Conservation (phyloP, 2,113 vertebrate species). For the Urocynchramus pylzowi region DNA sequence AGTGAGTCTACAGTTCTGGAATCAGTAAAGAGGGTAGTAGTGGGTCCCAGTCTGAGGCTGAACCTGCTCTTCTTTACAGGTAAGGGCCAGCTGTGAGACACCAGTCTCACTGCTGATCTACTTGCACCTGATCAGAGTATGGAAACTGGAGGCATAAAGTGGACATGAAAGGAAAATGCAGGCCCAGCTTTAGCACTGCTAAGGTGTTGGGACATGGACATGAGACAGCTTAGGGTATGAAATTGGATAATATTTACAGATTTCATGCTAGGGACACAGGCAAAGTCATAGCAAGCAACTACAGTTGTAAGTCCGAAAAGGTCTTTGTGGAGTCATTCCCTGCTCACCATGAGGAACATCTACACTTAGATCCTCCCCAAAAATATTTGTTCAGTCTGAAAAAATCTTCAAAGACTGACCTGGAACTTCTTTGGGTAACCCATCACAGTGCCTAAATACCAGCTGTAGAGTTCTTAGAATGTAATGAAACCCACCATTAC, state of each 20-base stretch:
- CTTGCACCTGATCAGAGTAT: neutral
- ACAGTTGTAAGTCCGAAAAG: neutral
- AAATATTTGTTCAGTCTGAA: neutral
- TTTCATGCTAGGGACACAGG: neutral
- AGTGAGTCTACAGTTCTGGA: neutral
- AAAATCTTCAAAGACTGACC: neutral
- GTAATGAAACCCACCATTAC: neutral
- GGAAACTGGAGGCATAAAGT: neutral
- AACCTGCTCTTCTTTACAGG: neutral
- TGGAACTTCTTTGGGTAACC: neutral
- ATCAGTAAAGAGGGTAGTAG: neutral
- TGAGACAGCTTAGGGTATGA: neutral
- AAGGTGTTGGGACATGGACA: rapidly evolving
- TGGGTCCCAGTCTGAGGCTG: neutral
- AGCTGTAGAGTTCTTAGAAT: neutral
- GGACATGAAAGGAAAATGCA: neutral
- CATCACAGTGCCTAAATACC: neutral
- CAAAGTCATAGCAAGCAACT: neutral
- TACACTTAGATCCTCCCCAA: neutral
- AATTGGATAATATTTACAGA: neutral
- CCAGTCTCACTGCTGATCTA: neutral
- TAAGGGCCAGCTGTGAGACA: neutral
- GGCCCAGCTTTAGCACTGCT: neutral
- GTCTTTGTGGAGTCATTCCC: neutral
- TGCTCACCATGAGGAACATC: neutral